Evolutionary conservation across 2,797 vertebrate species (phyloP), one percentile per base, ranked within the genome.

Genomic region (Syncerus caffer): DNA sequence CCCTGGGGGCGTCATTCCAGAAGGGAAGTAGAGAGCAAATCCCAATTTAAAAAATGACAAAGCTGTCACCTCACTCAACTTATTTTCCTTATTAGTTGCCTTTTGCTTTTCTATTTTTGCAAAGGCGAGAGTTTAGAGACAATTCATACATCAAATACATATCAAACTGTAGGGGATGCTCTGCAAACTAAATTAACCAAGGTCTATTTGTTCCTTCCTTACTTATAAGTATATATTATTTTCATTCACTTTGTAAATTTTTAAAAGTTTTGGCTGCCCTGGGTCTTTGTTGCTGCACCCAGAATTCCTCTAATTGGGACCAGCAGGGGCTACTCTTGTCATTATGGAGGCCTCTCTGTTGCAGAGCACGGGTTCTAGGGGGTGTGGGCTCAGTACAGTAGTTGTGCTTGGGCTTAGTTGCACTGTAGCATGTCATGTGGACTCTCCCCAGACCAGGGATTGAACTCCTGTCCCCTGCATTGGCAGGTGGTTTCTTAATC

Each of bases 1-100:
- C 27, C 84, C 58, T 55, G 45, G 84, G 45, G 76, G 74, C 5
- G 45, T 96, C 97, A 97, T 60, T 96, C 42, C 1, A 2, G 93
- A 97, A 98, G 55, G 78, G 89, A 97, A 98, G 42, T 58, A 92
- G 38, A 96, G 79, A 96, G 38, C 23, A 78, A 97, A 97, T 88
- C 60, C 60, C 17, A 93, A 10, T 98, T 93, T 79, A 78, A 97
- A 95, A 94, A 57, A 85, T 89, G 92, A 92, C 92, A 97, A 96
- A 98, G 57, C 47, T 95, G 64, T 47, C 96, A 55, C 76, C 64
- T 58, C 89, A 85, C n/a, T 93, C 58, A 95, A 45, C 74, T 96
- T 71, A 42, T 84, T 98, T 95, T 96, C 85, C 42, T 94, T 97
- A 93, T 95, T 97, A 89, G 57, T 89, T 95, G 74, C 10, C 86